These are phyloP conservation scores for Cyprinodon variegatus DNA, from an alignment of 2,113 vertebrate genomes.

Conservation along the genomic window DNA sequence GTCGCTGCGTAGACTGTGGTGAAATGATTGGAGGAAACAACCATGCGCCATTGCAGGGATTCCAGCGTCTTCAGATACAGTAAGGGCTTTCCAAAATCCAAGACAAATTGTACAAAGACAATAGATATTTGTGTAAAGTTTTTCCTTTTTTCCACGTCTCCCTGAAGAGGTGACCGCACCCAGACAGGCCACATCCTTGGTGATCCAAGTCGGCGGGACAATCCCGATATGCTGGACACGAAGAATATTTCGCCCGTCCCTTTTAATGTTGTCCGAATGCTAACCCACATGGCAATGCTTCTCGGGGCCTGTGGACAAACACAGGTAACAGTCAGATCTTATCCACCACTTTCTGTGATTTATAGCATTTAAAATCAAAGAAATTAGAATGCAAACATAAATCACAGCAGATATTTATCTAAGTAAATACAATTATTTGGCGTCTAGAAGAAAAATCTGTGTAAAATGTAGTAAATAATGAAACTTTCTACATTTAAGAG, in stretches of 20 bases:
- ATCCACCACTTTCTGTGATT: background rate
- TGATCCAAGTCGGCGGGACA: constrained; percentile 58
- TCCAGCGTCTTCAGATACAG: background rate
- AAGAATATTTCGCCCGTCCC: constrained; percentile 78
- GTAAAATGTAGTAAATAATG: background rate
- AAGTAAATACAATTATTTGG: background rate
- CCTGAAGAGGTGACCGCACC: constrained; percentile 84
- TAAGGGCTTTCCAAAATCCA: constrained; percentile 37
- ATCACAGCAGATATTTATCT: background rate
- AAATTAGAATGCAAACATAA: background rate
- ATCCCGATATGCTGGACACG: constrained; percentile 76
- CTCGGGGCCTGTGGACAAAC: constrained; percentile 74
- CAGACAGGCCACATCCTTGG: constrained; percentile 89
- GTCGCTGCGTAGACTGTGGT: constrained; percentile 82
- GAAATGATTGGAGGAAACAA: constrained; percentile 69
- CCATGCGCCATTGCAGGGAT: constrained; percentile 57
- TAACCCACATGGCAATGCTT: constrained; percentile 90
- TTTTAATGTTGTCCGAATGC: constrained; percentile 82
- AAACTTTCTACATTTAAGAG: background rate
- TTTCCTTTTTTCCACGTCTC: background rate
- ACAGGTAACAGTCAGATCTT: constrained; percentile 78
- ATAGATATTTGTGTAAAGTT: background rate
- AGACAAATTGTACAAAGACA: background rate
- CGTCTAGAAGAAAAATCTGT: background rate
- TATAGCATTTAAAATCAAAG: background rate